Conservation (phyloP, 2,888 invertebrate species). For the Campoletis raptor region DNA sequence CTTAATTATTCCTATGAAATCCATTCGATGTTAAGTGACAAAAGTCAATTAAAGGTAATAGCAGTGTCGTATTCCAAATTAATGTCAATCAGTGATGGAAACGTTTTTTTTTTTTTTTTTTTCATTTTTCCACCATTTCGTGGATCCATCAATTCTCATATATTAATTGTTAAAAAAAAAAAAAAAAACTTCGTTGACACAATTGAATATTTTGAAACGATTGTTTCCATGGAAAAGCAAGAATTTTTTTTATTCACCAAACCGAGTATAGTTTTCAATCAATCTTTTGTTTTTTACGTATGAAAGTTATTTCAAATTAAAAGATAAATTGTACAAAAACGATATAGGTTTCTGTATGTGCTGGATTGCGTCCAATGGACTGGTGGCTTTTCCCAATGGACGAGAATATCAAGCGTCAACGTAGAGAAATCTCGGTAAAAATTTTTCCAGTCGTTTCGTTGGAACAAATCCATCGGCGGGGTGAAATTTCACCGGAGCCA, state of each 20-base stretch:
- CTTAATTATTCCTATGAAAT: not conserved
- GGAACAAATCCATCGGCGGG: constrained; percentile 22
- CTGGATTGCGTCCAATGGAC: constrained; percentile 35
- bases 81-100: not conserved
- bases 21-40: not conserved
- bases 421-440: constrained; percentile 4
- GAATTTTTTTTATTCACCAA: not conserved
- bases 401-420: constrained; percentile 22
- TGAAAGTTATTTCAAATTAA: not conserved
- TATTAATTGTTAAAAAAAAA: not conserved
- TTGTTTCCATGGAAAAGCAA: not conserved
- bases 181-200: not conserved
- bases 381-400: constrained; percentile 9
- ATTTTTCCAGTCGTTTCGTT: constrained; percentile 31
- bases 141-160: not conserved
- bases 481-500: constrained; percentile 25
- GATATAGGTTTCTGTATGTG: not conserved
- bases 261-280: not conserved
- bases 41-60: not conserved
- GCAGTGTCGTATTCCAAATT: not conserved
- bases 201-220: not conserved
- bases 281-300: not conserved
- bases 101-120: not conserved
- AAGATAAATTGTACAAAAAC: constrained; percentile 25
- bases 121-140: not conserved